Evolutionary conservation across 2,797 vertebrate species (phyloP), one percentile per base, ranked within the genome.

Genomic region (Pangasius djambal): DNA sequence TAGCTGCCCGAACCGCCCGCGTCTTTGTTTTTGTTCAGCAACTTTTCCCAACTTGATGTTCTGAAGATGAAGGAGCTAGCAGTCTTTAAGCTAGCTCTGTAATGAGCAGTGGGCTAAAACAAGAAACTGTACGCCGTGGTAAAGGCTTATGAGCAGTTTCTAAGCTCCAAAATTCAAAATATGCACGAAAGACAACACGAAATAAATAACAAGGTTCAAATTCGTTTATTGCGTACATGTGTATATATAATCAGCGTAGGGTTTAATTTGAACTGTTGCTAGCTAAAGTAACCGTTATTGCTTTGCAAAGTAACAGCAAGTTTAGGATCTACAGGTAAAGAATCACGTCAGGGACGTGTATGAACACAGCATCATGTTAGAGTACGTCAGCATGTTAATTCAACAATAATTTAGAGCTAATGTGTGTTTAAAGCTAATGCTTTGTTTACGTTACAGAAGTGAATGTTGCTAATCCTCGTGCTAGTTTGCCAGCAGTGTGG

Each of bases 21-120:
- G 74, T n/a, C 4, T 52, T 50, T 50, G 74, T 69, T 69, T 48
- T 69, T 84, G 28, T 50, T 44, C 82, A 3, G 13, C 12, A 48
- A 84, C 63, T 84, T 52, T 57, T 65, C 44, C 40, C 16, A 48
- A 84, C 40, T 48, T 83, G 81, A 59, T 63, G 83, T 65, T 63
- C 37, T 40, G 10, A 4, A 44, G 4, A 28, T n/a, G 83, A 84
- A 50, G 83, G 15, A 84, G 28, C 61, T n/a, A n/a, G 44, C 55
- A 40, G 59, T 40, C 20, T 78, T 9, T n/a, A 16, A 13, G 75
- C 44, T 52, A n/a, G 75, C 75, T 31, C 48, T 1, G 28, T 52
- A 28, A 28, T 10, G 40, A 75, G 48, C 25, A 22, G 40, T 48
- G 44, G 40, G 40, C 12, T 13, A 25, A 20, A 8, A 72, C 63